Evolutionary conservation across 2,797 vertebrate genomes (phyloP).

Genomic region (Cryptoblepharus egeriae): DNA sequence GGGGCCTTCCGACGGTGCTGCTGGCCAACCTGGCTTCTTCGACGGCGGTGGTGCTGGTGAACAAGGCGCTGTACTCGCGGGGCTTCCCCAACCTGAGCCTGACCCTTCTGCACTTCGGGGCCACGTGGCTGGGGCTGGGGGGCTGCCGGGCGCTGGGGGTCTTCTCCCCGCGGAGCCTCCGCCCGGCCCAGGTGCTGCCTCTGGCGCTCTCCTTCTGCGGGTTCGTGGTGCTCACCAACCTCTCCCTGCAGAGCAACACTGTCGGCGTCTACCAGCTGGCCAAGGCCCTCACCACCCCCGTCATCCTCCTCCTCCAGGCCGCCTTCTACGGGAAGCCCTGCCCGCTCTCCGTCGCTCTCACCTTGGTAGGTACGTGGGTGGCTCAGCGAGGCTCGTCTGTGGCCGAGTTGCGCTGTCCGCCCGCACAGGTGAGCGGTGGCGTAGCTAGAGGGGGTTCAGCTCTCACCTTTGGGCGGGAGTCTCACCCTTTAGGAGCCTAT

Average conservation of each 20-base stretch:
- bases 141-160: slow-evolving; percentile 88
- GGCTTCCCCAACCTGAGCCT: slow-evolving; percentile 96
- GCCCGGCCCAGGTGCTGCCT: slow-evolving; percentile 78
- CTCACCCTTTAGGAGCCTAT: too few relatives aligned
- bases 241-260: slow-evolving; percentile 96
- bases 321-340: slow-evolving; percentile 89
- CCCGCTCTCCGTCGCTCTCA: too few relatives aligned
- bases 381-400: too few relatives aligned
- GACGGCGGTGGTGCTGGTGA: slow-evolving; percentile 96
- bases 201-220: slow-evolving; percentile 96
- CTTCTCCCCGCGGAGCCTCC: slow-evolving; percentile 86
- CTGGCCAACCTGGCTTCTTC: slow-evolving; percentile 90
- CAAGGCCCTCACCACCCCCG: slow-evolving; percentile 97
- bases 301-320: slow-evolving; percentile 93
- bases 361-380: too few relatives aligned
- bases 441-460: too few relatives aligned
- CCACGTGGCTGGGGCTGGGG: slow-evolving; percentile 92
- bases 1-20: slow-evolving; percentile 83
- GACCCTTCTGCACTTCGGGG: slow-evolving; percentile 93
- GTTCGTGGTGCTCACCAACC: slow-evolving; percentile 96
- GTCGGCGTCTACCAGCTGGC: slow-evolving; percentile 97
- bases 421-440: too few relatives aligned
- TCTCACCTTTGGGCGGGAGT: too few relatives aligned
- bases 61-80: slow-evolving; percentile 97
- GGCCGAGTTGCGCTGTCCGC: too few relatives aligned